These are phyloP conservation scores for Pseudopipra pipra DNA, from an alignment of 2,113 vertebrate species.

Conservation along the genomic window DNA sequence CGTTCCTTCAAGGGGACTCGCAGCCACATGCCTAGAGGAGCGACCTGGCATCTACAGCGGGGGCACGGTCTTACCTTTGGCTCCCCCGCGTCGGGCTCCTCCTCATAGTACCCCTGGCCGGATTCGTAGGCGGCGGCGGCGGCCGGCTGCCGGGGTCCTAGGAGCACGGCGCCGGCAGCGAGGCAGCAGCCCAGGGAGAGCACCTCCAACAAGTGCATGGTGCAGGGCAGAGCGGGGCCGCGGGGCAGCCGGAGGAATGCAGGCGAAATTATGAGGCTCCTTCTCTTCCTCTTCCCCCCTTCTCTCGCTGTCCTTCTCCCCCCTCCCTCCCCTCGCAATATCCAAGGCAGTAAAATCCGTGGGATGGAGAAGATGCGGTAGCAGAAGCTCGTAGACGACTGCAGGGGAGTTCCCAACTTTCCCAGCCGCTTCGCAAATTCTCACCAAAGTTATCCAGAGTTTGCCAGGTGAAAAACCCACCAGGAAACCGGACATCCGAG, in stretches of 20 bases:
- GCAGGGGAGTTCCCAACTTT: neutral
- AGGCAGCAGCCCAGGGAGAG: slow-evolving; percentile 69
- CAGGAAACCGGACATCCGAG: slow-evolving; percentile 76
- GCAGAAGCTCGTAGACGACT: slow-evolving; percentile 26
- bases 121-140: slow-evolving; percentile 73
- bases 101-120: slow-evolving; percentile 72
- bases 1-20: too few species aligned
- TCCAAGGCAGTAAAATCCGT: slow-evolving; percentile 43
- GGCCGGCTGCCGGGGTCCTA: slow-evolving; percentile 54
- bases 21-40: neutral
- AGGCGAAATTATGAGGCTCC: neutral
- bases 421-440: neutral
- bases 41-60: neutral
- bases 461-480: slow-evolving; percentile 64
- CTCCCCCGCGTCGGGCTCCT: slow-evolving; percentile 71
- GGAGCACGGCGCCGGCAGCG: slow-evolving; percentile 67
- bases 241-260: neutral
- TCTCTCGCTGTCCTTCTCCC: neutral
- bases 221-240: slow-evolving; percentile 22
- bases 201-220: slow-evolving; percentile 80
- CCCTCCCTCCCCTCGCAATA: neutral
- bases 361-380: slow-evolving; percentile 48
- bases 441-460: slow-evolving; percentile 31
- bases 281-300: neutral
- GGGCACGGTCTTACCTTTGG: slow-evolving; percentile 61